Evolutionary conservation across 2,797 vertebrate species (phyloP).

Genomic region (Taeniopygia guttata): DNA sequence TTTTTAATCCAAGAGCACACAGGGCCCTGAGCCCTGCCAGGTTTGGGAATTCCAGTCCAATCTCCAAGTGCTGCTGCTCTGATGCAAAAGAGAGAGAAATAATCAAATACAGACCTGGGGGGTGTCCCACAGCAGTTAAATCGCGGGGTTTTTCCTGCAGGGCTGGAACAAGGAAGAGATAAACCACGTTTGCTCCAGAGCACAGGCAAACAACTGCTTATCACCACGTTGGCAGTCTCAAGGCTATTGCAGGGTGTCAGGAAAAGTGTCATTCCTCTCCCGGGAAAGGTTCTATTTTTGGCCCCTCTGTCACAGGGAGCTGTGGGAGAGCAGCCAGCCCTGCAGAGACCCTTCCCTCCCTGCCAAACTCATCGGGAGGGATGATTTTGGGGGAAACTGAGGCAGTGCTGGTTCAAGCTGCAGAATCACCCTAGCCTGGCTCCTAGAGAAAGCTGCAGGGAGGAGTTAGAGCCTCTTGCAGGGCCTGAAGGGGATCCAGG

Average conservation of each 20-base stretch:
- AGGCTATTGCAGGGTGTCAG: not conserved
- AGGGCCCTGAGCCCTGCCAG: rapidly evolving
- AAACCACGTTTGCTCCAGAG: not conserved
- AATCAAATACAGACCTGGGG: constrained; percentile 10
- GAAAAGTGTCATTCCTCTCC: not conserved
- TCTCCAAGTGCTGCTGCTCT: not conserved
- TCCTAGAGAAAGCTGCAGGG: rapidly evolving
- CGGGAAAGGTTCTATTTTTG: not conserved
- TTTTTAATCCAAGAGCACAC: not conserved
- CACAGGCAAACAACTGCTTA: constrained; percentile 22
- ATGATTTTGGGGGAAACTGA: rapidly evolving
- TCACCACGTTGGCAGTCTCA: not conserved
- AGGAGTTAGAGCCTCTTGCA: rapidly evolving
- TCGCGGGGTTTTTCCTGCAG: not conserved
- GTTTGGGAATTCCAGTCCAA: not conserved
- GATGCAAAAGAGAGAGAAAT: not conserved
- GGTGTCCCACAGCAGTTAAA: not conserved
- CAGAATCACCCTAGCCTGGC: rapidly evolving
- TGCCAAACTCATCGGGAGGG: not conserved
- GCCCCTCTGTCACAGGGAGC: not conserved
- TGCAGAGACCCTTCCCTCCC: not conserved
- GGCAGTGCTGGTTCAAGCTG: not conserved
- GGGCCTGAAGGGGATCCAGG: not conserved
- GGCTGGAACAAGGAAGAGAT: constrained; percentile 37
- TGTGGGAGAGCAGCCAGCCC: not conserved